phyloP scores from a whole-genome alignment of 2,113 vertebrate genomes.

The Alouatta palliata region DNA sequence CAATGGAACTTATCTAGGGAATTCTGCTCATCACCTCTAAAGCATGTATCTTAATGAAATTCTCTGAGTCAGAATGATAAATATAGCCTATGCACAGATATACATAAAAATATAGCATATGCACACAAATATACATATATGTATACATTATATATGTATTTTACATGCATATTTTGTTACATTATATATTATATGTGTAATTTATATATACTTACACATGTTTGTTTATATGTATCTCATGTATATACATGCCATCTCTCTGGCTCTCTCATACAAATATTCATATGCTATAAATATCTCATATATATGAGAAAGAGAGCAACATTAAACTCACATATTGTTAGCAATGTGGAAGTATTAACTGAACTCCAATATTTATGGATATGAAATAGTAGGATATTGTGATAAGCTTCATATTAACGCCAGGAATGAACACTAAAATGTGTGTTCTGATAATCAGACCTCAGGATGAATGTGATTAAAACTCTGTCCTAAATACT shows the following conservation, averaged over 20 bases:
- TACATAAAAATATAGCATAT: background rate
- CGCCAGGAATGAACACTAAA: background rate
- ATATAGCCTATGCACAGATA: background rate
- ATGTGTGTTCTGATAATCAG: background rate
- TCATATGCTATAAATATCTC: background rate
- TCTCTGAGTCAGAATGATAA: background rate
- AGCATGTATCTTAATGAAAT: background rate
- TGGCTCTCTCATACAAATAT: background rate
- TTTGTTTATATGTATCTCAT: background rate
- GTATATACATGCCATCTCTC: background rate
- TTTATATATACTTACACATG: background rate
- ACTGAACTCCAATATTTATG: background rate
- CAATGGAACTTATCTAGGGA: background rate
- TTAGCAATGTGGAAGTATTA: background rate
- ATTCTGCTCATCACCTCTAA: background rate
- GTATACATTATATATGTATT: background rate
- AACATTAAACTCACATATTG: background rate
- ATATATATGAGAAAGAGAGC: background rate
- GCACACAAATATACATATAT: too few relatives aligned
- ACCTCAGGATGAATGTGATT: background rate
- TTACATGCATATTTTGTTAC: background rate
- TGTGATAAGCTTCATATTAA: background rate
- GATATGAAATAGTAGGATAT: background rate
- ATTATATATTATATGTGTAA: background rate
- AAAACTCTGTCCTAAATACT: background rate